Percentiles rank a stretch among this genome's conserved stretches.
phyloP scores from a whole-genome alignment of 2,113 vertebrate species.

The Pteruthius melanotis region DNA sequence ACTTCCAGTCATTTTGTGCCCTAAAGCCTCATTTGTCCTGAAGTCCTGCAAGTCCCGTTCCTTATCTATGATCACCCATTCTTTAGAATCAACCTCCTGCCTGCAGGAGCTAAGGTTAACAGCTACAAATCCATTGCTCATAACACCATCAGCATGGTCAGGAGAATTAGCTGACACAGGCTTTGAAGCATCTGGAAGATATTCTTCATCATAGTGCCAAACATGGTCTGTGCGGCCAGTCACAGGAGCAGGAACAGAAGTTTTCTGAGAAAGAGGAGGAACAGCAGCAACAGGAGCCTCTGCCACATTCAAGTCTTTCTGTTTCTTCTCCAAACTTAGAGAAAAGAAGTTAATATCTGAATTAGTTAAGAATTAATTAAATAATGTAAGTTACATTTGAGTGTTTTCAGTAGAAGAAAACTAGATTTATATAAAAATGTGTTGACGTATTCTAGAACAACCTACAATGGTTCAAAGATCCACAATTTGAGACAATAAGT shows the following conservation, averaged over 20 bases:
- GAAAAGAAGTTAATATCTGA: constrained; percentile 40
- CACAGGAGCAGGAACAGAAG: constrained; percentile 43
- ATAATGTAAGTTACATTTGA: not conserved
- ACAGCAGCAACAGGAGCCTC: constrained; percentile 65
- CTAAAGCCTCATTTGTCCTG: constrained; percentile 77
- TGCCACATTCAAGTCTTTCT: constrained; percentile 66
- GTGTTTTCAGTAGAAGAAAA: not conserved
- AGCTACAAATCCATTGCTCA: constrained; percentile 91
- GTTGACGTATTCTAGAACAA: not conserved
- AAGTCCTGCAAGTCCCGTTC: constrained; percentile 82
- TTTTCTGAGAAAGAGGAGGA: constrained; percentile 71
- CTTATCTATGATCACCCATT: constrained; percentile 96
- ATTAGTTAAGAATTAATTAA: constrained; percentile 13
- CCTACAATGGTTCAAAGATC: not conserved
- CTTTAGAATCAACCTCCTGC: constrained; percentile 91
- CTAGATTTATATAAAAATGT: not conserved
- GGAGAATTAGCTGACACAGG: constrained; percentile 82
- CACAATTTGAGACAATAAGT: not conserved
- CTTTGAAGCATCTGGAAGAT: constrained; percentile 84
- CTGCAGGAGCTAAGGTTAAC: constrained; percentile 91
- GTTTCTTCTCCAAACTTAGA: constrained; percentile 82
- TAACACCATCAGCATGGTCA: constrained; percentile 85
- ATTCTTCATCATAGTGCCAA: constrained; percentile 95
- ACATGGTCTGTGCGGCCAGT: constrained; percentile 74
- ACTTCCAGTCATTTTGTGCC: constrained; percentile 81